Evolutionary conservation across 1,140 invertebrate species (phyloP).

Genomic region (Brachionus rotundiformis): DNA sequence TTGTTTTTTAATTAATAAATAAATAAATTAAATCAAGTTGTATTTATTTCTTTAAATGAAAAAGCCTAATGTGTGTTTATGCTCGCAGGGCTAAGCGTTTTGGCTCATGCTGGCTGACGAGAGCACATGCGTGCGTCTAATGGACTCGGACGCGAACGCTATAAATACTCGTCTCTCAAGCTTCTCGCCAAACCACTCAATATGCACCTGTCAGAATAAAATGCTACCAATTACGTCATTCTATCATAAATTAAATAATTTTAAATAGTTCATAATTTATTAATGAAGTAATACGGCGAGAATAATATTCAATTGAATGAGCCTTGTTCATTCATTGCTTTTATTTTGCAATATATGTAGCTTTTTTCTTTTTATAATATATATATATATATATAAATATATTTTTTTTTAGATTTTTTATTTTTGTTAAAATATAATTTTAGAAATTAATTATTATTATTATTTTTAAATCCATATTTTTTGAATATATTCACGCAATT

Average conservation of each 20-base stretch:
- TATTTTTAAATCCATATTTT: constrained; percentile 37
- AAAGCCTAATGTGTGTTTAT: neutral
- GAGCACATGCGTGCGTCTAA: neutral
- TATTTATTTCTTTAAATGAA: neutral
- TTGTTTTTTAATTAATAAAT: neutral
- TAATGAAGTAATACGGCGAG: constrained; percentile 5
- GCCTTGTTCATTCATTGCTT: neutral
- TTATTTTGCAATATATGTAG: neutral
- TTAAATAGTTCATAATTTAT: constrained; percentile 12
- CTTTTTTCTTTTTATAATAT: too few relatives aligned
- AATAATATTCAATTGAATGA: neutral
- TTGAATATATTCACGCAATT: neutral
- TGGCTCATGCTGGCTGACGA: neutral
- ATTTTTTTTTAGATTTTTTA: neutral
- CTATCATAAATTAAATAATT: neutral
- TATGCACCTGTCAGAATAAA: neutral
- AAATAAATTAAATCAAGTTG: constrained; percentile 12
- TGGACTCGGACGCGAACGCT: neutral
- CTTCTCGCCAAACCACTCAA: neutral
- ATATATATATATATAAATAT: too few relatives aligned
- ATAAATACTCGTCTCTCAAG: neutral
- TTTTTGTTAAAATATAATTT: neutral
- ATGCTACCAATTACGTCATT: neutral
- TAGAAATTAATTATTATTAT: constrained; percentile 43
- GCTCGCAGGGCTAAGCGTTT: neutral